These are phyloP conservation scores for Brachionus asplanchnoidis DNA, from an alignment of 1,140 invertebrate species.

Conservation along the genomic window DNA sequence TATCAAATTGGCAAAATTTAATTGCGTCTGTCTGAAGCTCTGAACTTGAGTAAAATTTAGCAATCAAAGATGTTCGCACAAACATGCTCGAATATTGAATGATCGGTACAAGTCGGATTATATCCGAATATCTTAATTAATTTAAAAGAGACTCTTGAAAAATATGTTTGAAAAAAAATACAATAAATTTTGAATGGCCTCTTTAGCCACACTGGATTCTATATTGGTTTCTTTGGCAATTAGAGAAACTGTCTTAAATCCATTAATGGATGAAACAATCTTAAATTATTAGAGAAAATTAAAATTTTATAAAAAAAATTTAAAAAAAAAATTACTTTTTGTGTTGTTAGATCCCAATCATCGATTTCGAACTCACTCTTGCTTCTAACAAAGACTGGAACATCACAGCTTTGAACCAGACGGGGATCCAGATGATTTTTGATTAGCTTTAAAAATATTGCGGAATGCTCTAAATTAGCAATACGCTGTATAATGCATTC, in stretches of 20 bases:
- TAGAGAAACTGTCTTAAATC: conserved; percentile 75
- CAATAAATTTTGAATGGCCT: conserved; percentile 84
- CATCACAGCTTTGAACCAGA: conserved; percentile 79
- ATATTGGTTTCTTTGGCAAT: conserved; percentile 70
- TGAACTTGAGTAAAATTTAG: not conserved
- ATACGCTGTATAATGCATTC: conserved; percentile 67
- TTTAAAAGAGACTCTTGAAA: not conserved
- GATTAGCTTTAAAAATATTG: conserved; percentile 58
- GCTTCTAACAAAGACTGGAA: conserved; percentile 69
- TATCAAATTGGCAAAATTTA: not conserved
- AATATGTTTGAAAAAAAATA: conserved; percentile 52
- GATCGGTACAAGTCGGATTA: conserved; percentile 76
- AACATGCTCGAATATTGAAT: conserved; percentile 63
- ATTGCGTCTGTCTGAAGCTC: not conserved
- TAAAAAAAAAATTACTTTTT: conserved; percentile 57
- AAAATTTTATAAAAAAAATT: conserved; percentile 45
- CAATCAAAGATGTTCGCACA: conserved; percentile 6
- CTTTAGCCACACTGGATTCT: conserved; percentile 85
- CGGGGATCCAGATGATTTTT: conserved; percentile 61
- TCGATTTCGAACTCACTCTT: conserved; percentile 63
- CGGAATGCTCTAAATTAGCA: conserved; percentile 54
- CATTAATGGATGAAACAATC: conserved; percentile 81
- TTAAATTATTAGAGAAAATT: conserved; percentile 44
- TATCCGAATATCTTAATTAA: conserved; percentile 64
- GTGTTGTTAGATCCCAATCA: conserved; percentile 86